Percentiles rank a stretch among this genome's conserved stretches.
Evolutionary conservation across 2,888 invertebrate species (phyloP).

Genomic region (Hydriomena furcata): DNA sequence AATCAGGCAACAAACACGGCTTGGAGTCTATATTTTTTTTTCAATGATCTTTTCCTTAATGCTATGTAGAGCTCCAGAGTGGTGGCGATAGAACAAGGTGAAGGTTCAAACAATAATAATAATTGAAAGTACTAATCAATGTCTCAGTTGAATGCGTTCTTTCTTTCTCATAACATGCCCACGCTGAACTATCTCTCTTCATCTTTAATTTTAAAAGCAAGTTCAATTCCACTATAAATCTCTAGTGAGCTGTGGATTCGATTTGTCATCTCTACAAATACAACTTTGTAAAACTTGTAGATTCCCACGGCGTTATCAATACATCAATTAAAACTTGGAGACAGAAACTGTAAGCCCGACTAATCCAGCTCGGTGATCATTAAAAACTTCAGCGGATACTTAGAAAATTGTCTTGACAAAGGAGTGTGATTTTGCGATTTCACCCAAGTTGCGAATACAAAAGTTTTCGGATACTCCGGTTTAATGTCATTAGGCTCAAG

Average conservation of each 20-base stretch:
- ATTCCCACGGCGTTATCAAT: constrained; percentile 15
- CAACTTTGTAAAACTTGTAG: constrained; percentile 7
- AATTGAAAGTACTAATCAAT: too few relatives aligned
- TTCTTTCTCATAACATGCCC: too few relatives aligned
- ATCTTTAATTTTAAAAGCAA: too few relatives aligned
- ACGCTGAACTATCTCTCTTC: too few relatives aligned
- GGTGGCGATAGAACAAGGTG: too few relatives aligned
- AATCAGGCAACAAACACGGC: too few relatives aligned
- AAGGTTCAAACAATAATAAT: too few relatives aligned
- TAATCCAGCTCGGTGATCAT: constrained; percentile 25
- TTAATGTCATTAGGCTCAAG: constrained; percentile 4
- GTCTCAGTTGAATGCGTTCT: too few relatives aligned
- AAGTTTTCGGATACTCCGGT: constrained; percentile 17
- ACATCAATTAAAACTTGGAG: constrained; percentile 21
- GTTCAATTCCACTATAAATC: too few relatives aligned
- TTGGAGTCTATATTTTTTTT: too few relatives aligned
- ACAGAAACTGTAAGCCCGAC: constrained; percentile 3
- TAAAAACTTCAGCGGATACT: constrained; percentile 30
- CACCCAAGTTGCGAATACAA: constrained; percentile 13
- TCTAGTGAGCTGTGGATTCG: background rate
- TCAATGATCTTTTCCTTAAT: too few relatives aligned
- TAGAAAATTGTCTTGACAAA: constrained; percentile 29
- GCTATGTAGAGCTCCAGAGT: too few relatives aligned
- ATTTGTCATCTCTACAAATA: constrained; percentile 5
- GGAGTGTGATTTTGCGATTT: constrained; percentile 24